A percentile compares a stretch with the other conserved stretches of the same genome.
Evolutionary conservation across 2,888 invertebrate species (phyloP).

Genomic region (Lampropteryx suffumata): DNA sequence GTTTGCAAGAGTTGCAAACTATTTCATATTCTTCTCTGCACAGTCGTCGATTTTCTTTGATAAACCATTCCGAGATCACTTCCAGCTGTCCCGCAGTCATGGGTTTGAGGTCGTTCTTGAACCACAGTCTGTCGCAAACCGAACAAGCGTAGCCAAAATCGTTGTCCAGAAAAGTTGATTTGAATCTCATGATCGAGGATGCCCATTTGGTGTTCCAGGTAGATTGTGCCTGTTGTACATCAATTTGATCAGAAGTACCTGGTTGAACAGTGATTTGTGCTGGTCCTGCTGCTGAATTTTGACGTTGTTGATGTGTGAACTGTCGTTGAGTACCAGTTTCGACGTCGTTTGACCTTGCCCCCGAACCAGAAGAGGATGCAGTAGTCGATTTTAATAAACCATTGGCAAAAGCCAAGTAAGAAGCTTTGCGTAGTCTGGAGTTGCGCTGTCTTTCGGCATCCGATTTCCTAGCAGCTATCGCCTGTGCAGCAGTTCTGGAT

Average conservation of each 20-base stretch:
- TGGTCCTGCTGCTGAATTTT: background rate
- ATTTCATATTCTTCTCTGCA: conserved; percentile 35
- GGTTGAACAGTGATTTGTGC: background rate
- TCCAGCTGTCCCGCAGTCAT: conserved; percentile 46
- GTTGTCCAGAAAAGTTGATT: conserved; percentile 45
- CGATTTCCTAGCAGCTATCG: background rate
- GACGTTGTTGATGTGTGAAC: background rate
- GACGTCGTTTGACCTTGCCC: too few relatives aligned
- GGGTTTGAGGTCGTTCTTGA: conserved; percentile 49
- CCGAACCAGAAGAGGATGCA: too few relatives aligned
- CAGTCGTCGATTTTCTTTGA: conserved; percentile 36
- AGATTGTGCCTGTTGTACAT: conserved; percentile 30
- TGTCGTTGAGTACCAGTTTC: too few relatives aligned
- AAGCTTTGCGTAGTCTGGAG: background rate
- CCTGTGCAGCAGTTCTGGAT: background rate
- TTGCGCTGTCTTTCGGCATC: background rate
- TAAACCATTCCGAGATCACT: conserved; percentile 42
- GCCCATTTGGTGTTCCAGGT: conserved; percentile 45
- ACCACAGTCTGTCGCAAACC: conserved; percentile 55
- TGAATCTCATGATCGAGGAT: conserved; percentile 42
- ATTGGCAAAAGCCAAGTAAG: too few relatives aligned
- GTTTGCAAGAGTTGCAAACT: conserved; percentile 43
- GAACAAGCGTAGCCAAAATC: conserved; percentile 49
- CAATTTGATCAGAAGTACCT: background rate
- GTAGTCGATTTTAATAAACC: too few relatives aligned